Evolutionary conservation across 2,888 invertebrate species (phyloP), one percentile per base, ranked within the genome.

Genomic region (Ectobius pallidus): DNA sequence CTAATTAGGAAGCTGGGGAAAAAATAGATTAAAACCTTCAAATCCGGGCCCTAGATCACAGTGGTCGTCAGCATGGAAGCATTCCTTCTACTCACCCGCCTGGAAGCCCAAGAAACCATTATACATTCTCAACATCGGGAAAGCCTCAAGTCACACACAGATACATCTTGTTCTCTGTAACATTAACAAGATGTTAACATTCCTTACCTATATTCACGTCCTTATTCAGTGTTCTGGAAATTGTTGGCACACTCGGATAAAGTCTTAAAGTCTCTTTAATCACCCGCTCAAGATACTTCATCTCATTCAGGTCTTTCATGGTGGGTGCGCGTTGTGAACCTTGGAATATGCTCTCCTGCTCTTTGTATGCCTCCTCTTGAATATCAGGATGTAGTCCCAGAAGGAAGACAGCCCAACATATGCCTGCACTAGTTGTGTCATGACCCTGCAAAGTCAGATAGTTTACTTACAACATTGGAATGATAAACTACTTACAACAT

Each of bases 161-260:
- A 2, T 44, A 2, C 44, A 44, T n/a, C n/a, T n/a, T n/a, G n/a
- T n/a, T n/a, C n/a, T n/a, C n/a, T n/a, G n/a, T n/a, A n/a, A n/a
- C n/a, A n/a, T n/a, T n/a, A n/a, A n/a, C n/a, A n/a, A n/a, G n/a
- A n/a, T n/a, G n/a, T n/a, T n/a, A 4, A 16, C 4, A 18, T 1
- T n/a, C 3, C n/a, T 34, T 80, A 87, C 87, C 85, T 34, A 87
- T 81, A 77, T 85, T 81, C 0, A 87, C 77, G 77, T 87, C 86
- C 42, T 83, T 84, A 0, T 79, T 78, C 2, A 87, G 81, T 72
- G 82, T 78, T 11, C 72, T 32, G 2, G 30, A 71, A 11, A 79
- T 72, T n/a, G 72, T 74, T 1, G 79, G 79, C 3, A 79, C 79
- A 34, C 78, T 78, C 0, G 79, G 79, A 65, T 78, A 79, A 7